These are phyloP conservation scores for Matsumurasca onukii DNA, from an alignment of 1,140 invertebrate species.

Conservation along the genomic window DNA sequence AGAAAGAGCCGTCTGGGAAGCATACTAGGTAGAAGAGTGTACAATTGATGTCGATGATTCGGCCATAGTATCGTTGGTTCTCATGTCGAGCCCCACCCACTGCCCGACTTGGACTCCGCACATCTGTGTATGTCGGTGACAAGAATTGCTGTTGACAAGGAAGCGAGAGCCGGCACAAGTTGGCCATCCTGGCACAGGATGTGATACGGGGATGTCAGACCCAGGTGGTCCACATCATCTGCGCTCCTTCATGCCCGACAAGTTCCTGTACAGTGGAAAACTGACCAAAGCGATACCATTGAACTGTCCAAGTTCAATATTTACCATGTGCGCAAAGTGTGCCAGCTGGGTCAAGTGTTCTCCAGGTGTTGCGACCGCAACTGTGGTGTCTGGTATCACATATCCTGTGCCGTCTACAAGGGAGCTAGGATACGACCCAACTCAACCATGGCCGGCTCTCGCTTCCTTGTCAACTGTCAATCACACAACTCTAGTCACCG, in stretches of 20 bases:
- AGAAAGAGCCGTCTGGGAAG: slow-evolving; percentile 65
- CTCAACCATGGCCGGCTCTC: slow-evolving; percentile 46
- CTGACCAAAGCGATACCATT: no score
- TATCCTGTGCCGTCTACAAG: slow-evolving; percentile 53
- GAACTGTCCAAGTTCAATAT: no score
- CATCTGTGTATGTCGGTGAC: no score
- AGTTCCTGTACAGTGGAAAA: no score
- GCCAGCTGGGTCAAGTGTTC: slow-evolving; percentile 44
- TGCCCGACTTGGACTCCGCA: slow-evolving; percentile 46
- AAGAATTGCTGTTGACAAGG: no score
- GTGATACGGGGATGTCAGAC: no score
- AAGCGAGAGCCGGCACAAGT: no score
- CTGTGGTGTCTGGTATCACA: slow-evolving; percentile 52
- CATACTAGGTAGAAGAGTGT: slow-evolving; percentile 60
- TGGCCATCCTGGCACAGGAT: no score
- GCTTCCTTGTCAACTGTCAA: slow-evolving; percentile 55
- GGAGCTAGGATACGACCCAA: slow-evolving; percentile 51
- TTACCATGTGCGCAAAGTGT: no score
- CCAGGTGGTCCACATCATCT: no score
- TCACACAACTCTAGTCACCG: slow-evolving; percentile 47
- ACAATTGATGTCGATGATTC: slow-evolving; percentile 52
- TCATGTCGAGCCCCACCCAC: slow-evolving; percentile 63
- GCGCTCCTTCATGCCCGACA: no score
- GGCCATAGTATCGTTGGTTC: slow-evolving; percentile 60
- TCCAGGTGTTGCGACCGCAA: slow-evolving; percentile 50